A percentile compares a stretch with the other conserved stretches of the same genome.
phyloP scores from a whole-genome alignment of 2,888 invertebrate species.

The Rugalucina vietnamica region DNA sequence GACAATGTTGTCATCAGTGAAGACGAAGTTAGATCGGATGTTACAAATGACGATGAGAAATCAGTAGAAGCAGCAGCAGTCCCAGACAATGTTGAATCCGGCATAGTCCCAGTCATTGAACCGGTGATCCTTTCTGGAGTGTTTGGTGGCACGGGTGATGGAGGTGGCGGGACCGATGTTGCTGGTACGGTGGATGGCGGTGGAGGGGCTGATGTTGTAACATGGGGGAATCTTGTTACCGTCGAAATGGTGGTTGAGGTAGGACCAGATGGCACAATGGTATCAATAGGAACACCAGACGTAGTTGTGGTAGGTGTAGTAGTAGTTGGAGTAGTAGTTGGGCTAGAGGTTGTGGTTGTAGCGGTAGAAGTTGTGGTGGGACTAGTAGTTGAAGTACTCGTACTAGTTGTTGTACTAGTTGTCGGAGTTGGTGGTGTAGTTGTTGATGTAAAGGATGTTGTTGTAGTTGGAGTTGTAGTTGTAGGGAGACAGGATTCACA shows the following conservation, averaged over 20 bases:
- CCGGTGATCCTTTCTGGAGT: not conserved
- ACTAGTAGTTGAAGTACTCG: constrained; percentile 17
- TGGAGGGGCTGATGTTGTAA: constrained; percentile 24
- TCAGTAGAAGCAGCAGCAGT: not conserved
- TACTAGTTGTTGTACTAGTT: constrained; percentile 30
- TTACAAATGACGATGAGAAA: not conserved
- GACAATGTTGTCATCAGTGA: not conserved
- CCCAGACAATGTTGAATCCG: not conserved
- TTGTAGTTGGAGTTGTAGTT: constrained; percentile 29
- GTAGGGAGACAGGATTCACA: not conserved
- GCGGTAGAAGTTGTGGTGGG: constrained; percentile 33
- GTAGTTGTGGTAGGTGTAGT: constrained; percentile 39
- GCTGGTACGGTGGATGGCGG: constrained; percentile 26
- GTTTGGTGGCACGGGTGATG: not conserved
- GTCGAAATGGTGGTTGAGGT: constrained; percentile 35
- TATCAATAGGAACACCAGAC: constrained; percentile 15
- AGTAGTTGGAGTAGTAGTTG: constrained; percentile 27
- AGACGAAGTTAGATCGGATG: not conserved
- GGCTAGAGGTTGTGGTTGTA: constrained; percentile 25
- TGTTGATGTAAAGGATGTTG: constrained; percentile 31
- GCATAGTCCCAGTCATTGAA: not conserved
- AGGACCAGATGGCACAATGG: constrained; percentile 29
- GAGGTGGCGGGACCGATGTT: constrained; percentile 4
- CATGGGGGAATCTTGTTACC: constrained; percentile 27
- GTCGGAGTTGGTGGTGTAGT: constrained; percentile 24